Conservation (phyloP, 1,140 invertebrate species). For the Kradibia gibbosae region DNA sequence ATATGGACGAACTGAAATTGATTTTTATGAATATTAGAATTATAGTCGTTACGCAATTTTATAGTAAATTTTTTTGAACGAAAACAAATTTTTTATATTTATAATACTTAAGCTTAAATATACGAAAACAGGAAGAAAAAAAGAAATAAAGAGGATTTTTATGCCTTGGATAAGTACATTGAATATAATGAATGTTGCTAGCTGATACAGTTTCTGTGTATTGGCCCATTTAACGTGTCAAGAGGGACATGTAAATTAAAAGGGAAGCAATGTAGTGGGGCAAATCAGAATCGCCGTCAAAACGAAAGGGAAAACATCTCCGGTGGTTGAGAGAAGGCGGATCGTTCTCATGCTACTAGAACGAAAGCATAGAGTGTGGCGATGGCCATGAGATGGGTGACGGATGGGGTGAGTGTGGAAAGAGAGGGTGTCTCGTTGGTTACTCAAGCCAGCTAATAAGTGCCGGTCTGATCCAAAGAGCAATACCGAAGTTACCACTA, state of each 20-base stretch:
- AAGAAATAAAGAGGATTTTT: too few species aligned
- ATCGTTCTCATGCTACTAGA: not conserved
- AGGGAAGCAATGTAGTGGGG: not conserved
- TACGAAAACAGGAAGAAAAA: too few species aligned
- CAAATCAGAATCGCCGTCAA: not conserved
- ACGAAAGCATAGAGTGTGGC: not conserved
- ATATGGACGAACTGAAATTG: too few species aligned
- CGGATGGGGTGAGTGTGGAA: conserved; percentile 39
- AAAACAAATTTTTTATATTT: too few species aligned
- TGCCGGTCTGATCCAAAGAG: conserved; percentile 30
- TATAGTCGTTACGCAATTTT: too few species aligned
- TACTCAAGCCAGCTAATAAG: conserved; percentile 38
- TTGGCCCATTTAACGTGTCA: not conserved
- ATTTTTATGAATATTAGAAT: too few species aligned
- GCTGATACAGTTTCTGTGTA: not conserved
- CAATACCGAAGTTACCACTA: conserved; percentile 26
- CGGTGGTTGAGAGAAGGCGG: not conserved
- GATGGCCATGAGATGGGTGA: not conserved
- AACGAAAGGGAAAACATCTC: conserved; percentile 34
- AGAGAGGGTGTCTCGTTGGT: not conserved
- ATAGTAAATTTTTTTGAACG: too few species aligned
- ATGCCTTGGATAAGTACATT: not conserved
- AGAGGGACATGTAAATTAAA: not conserved
- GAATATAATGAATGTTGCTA: not conserved
- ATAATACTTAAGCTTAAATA: too few species aligned